Evolutionary conservation across 2,888 invertebrate genomes (phyloP).

Genomic region (Seladonia tumulorum): DNA sequence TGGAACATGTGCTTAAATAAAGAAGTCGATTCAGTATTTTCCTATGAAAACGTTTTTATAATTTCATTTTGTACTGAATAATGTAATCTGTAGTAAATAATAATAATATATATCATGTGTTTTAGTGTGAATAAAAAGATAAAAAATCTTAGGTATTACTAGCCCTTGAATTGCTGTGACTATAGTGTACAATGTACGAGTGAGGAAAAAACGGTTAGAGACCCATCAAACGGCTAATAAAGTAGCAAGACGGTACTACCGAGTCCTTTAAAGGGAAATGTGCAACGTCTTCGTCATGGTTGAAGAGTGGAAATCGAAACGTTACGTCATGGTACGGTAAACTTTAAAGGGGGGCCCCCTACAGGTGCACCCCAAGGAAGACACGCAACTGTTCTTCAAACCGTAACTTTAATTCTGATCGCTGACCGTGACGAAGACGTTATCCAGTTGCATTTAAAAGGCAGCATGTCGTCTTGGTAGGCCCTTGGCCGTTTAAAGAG

Average conservation of each 20-base stretch:
- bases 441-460: conserved; percentile 73
- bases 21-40: no score
- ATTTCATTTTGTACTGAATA: no score
- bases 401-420: conserved; percentile 29
- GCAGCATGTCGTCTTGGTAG: conserved; percentile 51
- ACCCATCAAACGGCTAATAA: neutral
- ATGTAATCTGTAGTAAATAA: no score
- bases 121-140: neutral
- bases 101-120: neutral
- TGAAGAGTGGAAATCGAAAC: neutral
- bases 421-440: conserved; percentile 75
- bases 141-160: neutral
- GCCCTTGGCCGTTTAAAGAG: conserved; percentile 47
- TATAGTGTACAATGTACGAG: neutral
- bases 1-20: neutral
- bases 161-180: neutral
- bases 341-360: conserved; percentile 9
- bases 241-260: neutral
- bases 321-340: conserved; percentile 5
- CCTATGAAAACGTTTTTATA: no score
- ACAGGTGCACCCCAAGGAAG: neutral
- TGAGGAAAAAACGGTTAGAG: neutral
- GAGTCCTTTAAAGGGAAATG: neutral
- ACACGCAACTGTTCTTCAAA: conserved; percentile 1
- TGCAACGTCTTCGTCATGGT: conserved; percentile 1